Evolutionary conservation across 1,140 invertebrate genomes (phyloP).

Genomic region (Homalodisca vitripennis): DNA sequence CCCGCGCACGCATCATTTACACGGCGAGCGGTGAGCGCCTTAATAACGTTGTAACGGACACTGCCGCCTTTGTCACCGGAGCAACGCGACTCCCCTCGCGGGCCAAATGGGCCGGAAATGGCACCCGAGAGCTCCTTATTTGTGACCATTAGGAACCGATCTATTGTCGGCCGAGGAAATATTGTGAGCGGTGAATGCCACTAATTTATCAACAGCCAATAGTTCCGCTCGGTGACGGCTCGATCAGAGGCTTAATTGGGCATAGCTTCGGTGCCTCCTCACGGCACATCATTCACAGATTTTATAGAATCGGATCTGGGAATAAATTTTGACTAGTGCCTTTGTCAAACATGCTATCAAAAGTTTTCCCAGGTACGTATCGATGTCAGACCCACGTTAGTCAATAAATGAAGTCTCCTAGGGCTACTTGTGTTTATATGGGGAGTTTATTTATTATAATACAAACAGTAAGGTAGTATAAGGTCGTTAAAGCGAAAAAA

Average conservation of each 20-base stretch:
- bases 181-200: neutral
- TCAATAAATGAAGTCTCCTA: too few relatives aligned
- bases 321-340: too few relatives aligned
- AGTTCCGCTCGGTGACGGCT: neutral
- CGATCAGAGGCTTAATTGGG: neutral
- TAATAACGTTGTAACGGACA: neutral
- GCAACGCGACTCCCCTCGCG: neutral
- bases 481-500: too few relatives aligned
- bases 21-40: neutral
- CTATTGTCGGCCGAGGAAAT: neutral
- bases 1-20: neutral
- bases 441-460: too few relatives aligned
- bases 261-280: neutral
- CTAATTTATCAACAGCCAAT: neutral
- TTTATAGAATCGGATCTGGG: too few relatives aligned
- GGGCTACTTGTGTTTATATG: too few relatives aligned
- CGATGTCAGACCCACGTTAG: too few relatives aligned
- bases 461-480: too few relatives aligned
- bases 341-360: too few relatives aligned
- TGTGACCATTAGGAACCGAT: neutral
- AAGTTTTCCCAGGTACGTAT: too few relatives aligned
- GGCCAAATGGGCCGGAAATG: neutral
- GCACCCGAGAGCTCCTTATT: neutral
- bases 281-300: too few relatives aligned
- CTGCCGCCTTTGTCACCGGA: neutral